Percentiles rank a stretch among this genome's conserved stretches.
These are phyloP conservation scores for Leuciscus idus DNA, from an alignment of 2,113 vertebrate genomes.

Conservation along the genomic window DNA sequence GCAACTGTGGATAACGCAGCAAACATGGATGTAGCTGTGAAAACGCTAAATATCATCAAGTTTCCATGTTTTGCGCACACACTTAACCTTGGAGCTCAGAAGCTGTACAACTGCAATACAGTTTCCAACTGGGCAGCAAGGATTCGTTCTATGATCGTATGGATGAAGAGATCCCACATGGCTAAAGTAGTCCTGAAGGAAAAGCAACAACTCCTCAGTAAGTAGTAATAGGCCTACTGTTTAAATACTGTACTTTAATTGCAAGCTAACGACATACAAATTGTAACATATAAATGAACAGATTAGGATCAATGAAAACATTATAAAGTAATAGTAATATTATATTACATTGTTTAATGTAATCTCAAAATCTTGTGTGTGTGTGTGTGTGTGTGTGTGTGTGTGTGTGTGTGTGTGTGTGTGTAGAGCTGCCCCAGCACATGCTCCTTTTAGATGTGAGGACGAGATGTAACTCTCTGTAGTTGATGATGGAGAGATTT, in stretches of 20 bases:
- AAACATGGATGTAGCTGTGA: not conserved
- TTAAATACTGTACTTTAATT: not conserved
- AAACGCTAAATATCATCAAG: not conserved
- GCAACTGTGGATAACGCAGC: too few species aligned
- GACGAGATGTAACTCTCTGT: constrained; percentile 33
- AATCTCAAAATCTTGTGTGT: too few species aligned
- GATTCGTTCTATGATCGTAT: constrained; percentile 12
- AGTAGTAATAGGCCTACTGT: not conserved
- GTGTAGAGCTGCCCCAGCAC: too few species aligned
- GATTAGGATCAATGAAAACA: too few species aligned
- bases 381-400: too few species aligned
- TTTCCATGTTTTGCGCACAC: constrained; percentile 17
- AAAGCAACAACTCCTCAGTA: constrained; percentile 32
- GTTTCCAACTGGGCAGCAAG: constrained; percentile 52
- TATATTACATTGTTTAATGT: too few species aligned
- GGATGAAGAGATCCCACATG: constrained; percentile 29
- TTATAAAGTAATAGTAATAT: too few species aligned
- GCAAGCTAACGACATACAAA: not conserved
- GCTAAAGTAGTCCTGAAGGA: constrained; percentile 30
- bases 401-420: too few species aligned
- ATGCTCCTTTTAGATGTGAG: constrained; percentile 19
- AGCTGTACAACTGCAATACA: constrained; percentile 8
- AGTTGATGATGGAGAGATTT: constrained; percentile 43
- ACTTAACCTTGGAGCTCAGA: not conserved
- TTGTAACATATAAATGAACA: too few species aligned